These are phyloP conservation scores for Sinopyrophorus schimmeli DNA, from an alignment of 2,888 invertebrate species.

Conservation along the genomic window DNA sequence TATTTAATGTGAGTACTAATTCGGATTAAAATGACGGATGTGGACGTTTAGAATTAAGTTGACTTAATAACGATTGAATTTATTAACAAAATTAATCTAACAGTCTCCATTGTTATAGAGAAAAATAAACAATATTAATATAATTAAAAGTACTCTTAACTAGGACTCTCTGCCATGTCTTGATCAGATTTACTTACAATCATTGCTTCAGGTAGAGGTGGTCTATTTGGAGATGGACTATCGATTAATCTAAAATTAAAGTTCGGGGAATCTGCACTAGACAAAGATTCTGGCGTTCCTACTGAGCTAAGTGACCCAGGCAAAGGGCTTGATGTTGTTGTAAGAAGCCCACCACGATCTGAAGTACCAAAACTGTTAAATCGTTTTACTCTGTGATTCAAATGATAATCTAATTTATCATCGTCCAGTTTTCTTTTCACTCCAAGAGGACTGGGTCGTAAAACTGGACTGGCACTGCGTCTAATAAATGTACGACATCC, in stretches of 20 bases:
- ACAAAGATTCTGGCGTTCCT: constrained; percentile 65
- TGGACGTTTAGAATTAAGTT: no score
- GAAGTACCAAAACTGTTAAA: constrained; percentile 50
- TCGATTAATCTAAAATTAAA: constrained; percentile 60
- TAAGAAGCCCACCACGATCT: constrained; percentile 52
- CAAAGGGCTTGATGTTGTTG: constrained; percentile 56
- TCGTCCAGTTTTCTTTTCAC: constrained; percentile 70
- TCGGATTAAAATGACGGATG: no score
- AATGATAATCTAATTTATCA: constrained; percentile 52
- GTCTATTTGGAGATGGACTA: constrained; percentile 59
- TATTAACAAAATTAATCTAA: no score
- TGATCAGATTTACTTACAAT: constrained; percentile 52
- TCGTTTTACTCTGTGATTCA: constrained; percentile 55
- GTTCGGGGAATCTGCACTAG: constrained; percentile 64
- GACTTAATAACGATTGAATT: no score
- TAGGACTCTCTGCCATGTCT: constrained; percentile 54
- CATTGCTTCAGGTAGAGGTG: constrained; percentile 50
- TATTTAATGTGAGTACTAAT: no score
- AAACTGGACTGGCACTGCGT: constrained; percentile 86
- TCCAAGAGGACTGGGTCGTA: constrained; percentile 75
- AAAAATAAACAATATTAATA: no score
- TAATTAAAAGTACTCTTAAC: no score
- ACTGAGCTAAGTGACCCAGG: constrained; percentile 62
- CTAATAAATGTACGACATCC: constrained; percentile 70
- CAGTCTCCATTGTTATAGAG: no score